Conservation (phyloP, 2,888 invertebrate genomes). For the Nectonema munidae region DNA sequence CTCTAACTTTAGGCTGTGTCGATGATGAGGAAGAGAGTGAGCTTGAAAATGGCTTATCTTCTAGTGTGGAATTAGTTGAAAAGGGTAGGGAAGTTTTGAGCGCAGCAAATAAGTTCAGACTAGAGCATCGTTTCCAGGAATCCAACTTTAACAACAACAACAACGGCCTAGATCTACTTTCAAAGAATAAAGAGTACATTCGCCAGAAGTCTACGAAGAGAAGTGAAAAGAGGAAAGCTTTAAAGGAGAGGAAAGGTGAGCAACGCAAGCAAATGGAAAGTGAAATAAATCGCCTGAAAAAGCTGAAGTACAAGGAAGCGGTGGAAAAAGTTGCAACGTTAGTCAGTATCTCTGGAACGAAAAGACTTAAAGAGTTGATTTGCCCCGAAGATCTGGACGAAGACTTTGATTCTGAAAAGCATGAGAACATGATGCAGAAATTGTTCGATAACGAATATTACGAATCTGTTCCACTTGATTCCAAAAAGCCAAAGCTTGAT, state of each 20-base stretch:
- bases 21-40: no score
- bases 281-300: slow-evolving; percentile 52
- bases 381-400: slow-evolving; percentile 43
- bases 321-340: slow-evolving; percentile 52
- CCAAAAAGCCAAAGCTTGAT: slow-evolving; percentile 49
- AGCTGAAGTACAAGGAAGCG: slow-evolving; percentile 31
- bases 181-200: no score
- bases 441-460: slow-evolving; percentile 61
- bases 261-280: slow-evolving; percentile 34
- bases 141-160: no score
- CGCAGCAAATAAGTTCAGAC: no score
- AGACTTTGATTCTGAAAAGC: slow-evolving; percentile 23
- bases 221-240: not conserved
- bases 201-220: not conserved
- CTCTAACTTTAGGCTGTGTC: no score
- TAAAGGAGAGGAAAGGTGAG: not conserved
- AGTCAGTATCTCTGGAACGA: no score
- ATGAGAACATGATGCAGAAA: slow-evolving; percentile 26
- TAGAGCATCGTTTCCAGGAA: no score
- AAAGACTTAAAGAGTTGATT: slow-evolving; percentile 30
- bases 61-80: no score
- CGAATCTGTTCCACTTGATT: slow-evolving; percentile 30
- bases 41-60: no score
- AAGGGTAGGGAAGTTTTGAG: no score
- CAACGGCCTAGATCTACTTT: no score